Conservation (phyloP, 2,797 vertebrate genomes). For the Diplodus sargus region DNA sequence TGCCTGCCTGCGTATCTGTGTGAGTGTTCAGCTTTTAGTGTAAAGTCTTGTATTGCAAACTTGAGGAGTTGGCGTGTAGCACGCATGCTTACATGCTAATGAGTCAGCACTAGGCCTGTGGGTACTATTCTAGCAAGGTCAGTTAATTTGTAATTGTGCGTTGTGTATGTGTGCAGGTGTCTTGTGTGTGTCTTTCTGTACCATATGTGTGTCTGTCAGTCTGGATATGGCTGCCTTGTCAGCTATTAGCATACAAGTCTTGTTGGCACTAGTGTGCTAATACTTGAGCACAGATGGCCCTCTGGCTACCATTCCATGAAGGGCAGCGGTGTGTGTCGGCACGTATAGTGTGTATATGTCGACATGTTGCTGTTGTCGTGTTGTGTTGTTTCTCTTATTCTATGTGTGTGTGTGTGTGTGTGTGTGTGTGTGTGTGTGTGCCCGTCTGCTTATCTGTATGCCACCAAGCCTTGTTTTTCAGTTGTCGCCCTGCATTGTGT, state of each 20-base stretch:
- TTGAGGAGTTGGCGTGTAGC: constrained; percentile 26
- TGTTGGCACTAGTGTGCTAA: constrained; percentile 52
- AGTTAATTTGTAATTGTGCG: constrained; percentile 16
- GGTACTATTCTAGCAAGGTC: constrained; percentile 47
- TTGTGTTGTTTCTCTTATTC: constrained; percentile 8
- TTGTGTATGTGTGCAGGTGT: constrained; percentile 8
- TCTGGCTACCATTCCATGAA: constrained; percentile 51
- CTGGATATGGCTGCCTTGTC: constrained; percentile 36
- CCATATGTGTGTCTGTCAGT: constrained; percentile 1
- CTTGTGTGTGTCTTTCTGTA: background rate
- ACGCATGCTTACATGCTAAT: constrained; percentile 48
- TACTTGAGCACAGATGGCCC: constrained; percentile 60
- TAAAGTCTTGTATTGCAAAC: constrained; percentile 22
- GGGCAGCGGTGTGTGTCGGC: constrained; percentile 27
- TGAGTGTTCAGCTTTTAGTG: constrained; percentile 12
- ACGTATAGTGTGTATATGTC: constrained; percentile 11
- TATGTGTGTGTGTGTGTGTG: constrained; percentile 13
- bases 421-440: constrained; percentile 8
- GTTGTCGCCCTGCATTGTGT: constrained; percentile 16
- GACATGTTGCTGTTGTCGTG: constrained; percentile 20
- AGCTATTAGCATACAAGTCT: constrained; percentile 36
- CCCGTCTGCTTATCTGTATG: background rate
- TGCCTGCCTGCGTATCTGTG: background rate
- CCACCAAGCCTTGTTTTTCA: background rate
- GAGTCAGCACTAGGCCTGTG: constrained; percentile 43